These are phyloP conservation scores for Crocidura indochinensis DNA, from an alignment of 2,797 vertebrate species.

Conservation along the genomic window DNA sequence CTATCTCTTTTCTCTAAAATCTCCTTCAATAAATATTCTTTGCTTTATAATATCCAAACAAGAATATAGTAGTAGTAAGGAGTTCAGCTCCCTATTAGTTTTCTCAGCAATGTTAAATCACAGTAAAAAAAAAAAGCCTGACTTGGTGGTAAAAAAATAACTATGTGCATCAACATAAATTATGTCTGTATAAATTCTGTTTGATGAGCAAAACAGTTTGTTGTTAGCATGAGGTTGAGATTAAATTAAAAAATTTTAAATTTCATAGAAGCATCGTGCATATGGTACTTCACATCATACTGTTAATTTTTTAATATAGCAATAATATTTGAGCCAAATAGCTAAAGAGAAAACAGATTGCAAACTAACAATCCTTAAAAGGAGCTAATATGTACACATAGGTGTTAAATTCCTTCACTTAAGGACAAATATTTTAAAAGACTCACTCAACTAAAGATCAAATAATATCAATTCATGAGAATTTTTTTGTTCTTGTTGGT, in stretches of 20 bases:
- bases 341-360: slow-evolving; percentile 11
- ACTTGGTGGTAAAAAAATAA: neutral
- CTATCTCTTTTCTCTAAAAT: too few relatives aligned
- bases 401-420: neutral
- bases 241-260: slow-evolving; percentile 40
- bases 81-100: slow-evolving; percentile 55
- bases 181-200: too few relatives aligned
- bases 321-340: slow-evolving; percentile 47
- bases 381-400: neutral
- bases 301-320: neutral
- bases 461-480: slow-evolving; percentile 22
- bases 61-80: neutral
- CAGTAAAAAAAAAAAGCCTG: slow-evolving; percentile 71
- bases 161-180: too few relatives aligned
- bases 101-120: slow-evolving; percentile 78
- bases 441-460: neutral
- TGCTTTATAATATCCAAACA: neutral
- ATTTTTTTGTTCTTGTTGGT: slow-evolving; percentile 3
- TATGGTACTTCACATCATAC: neutral
- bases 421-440: neutral
- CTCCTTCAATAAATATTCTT: too few relatives aligned
- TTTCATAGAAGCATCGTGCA: slow-evolving; percentile 56
- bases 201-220: too few relatives aligned
- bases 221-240: too few relatives aligned
- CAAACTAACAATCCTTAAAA: slow-evolving; percentile 23